Base-by-base conservation (phyloP, 2,113 vertebrate genomes). In the Sorex fumeus region DNA sequence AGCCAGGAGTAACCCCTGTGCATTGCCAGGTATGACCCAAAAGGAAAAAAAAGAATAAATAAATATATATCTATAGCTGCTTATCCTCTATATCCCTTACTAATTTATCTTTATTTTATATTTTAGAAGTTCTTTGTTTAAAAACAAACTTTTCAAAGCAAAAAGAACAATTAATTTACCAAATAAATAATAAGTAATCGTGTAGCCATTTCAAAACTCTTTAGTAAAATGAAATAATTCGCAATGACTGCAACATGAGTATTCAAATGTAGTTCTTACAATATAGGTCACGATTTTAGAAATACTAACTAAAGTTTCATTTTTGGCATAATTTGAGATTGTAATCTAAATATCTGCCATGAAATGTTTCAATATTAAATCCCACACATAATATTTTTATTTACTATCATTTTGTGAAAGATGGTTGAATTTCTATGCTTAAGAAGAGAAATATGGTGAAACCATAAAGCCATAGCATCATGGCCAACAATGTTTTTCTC, bases 291-390 rank as follows among this genome's bases (percentile, higher is more conserved):
- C 1, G n/a, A 32, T 45, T 50, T 92, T 50, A 76, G 84, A 79
- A 40, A 71, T 6, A 67, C 2, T 19, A 7, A 30, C 25, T n/a
- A 2, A 8, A 86, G 19, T 62, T 88, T 64, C 85, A 76, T 87
- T 81, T 93, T 66, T 85, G 30, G 3, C 18, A 9, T 60, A 80
- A 81, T 79, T 90, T 90, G 7, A 60, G 34, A 79, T 34, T 27
- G 32, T 36, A 77, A 57, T 19, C 10, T 74, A 84, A 36, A 43
- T 70, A 50, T 57, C 62, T 32, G 2, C 13, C 13, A 88, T 6
- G 50, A 34, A 43, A 50, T 78, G 81, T 66, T 84, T 60, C 28
- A 77, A 74, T 76, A 50, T 75, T 72, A 81, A 93, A 32, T 74
- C 3, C 2, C 66, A 60, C 6, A 87, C 83, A 94, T 19, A 21